Conservation (phyloP, 1,140 invertebrate genomes). For the Drosophila aff. region DNA sequence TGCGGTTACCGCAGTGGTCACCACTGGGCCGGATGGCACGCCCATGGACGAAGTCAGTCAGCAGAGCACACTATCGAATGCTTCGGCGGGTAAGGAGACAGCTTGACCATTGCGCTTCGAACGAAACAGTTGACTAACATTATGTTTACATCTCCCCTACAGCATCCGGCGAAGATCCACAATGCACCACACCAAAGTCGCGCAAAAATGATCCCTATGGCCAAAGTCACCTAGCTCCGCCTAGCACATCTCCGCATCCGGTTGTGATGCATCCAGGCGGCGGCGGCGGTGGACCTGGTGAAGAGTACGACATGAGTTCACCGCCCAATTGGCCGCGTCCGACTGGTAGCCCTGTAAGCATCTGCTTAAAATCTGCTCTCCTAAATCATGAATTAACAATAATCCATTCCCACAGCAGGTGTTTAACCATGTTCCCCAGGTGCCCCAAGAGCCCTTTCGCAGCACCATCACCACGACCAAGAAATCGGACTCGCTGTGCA, state of each 20-base stretch:
- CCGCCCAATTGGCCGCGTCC: slow-evolving; percentile 94
- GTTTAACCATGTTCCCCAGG: slow-evolving; percentile 93
- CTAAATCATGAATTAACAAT: not conserved
- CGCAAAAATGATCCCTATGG: slow-evolving; percentile 88
- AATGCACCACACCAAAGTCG: slow-evolving; percentile 90
- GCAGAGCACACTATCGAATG: slow-evolving; percentile 95
- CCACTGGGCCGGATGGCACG: slow-evolving; percentile 94
- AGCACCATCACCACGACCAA: slow-evolving; percentile 86
- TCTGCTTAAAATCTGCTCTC: too few species aligned
- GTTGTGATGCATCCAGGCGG: slow-evolving; percentile 85
- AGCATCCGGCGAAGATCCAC: slow-evolving; percentile 94
- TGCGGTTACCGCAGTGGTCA: slow-evolving; percentile 93
- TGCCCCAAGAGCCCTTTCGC: slow-evolving; percentile 92
- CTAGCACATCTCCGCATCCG: slow-evolving; percentile 91
- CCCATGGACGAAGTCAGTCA: slow-evolving; percentile 95
- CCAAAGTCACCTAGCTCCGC: slow-evolving; percentile 91
- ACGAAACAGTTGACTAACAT: not conserved
- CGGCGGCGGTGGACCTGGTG: slow-evolving; percentile 89
- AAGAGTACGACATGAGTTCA: slow-evolving; percentile 95
- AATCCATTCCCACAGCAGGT: slow-evolving; percentile 88
- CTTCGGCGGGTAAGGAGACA: slow-evolving; percentile 90
- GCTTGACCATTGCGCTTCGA: not conserved
- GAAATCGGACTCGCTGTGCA: slow-evolving; percentile 95
- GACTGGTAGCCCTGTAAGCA: slow-evolving; percentile 93
- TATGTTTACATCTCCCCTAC: slow-evolving; percentile 62